phyloP scores from a whole-genome alignment of 2,888 invertebrate genomes.

The Zhengitettix transpicula region DNA sequence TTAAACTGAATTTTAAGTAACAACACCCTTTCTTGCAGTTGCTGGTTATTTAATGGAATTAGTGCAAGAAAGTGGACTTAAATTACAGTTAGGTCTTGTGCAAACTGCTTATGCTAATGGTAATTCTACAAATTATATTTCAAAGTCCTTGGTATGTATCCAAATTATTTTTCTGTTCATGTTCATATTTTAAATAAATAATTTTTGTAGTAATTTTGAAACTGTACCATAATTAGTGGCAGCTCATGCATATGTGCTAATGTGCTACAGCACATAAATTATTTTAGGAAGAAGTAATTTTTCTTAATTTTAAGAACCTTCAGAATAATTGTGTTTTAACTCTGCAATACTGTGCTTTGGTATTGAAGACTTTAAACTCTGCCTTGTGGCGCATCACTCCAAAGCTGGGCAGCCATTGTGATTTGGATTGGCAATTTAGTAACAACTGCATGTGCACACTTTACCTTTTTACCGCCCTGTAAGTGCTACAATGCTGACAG shows the following conservation, averaged over 20 bases:
- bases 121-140: conserved; percentile 82
- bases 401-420: no score
- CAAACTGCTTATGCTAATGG: conserved; percentile 99
- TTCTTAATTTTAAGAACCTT: no score
- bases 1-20: not conserved
- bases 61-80: conserved; percentile 29
- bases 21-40: conserved; percentile 25
- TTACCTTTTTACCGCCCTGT: no score
- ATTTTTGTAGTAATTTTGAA: not conserved
- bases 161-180: not conserved
- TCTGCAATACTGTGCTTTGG: no score
- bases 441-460: no score
- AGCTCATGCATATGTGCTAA: not conserved
- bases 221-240: not conserved
- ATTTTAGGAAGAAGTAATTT: no score
- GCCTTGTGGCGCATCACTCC: no score
- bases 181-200: not conserved
- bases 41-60: conserved; percentile 47
- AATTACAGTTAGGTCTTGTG: conserved; percentile 70
- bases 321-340: no score
- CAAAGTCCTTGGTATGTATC: conserved; percentile 42
- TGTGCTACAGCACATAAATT: no score
- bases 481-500: no score
- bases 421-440: no score
- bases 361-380: no score